Evolutionary conservation across 2,888 invertebrate species (phyloP).

Genomic region (Polyommatus icarus): DNA sequence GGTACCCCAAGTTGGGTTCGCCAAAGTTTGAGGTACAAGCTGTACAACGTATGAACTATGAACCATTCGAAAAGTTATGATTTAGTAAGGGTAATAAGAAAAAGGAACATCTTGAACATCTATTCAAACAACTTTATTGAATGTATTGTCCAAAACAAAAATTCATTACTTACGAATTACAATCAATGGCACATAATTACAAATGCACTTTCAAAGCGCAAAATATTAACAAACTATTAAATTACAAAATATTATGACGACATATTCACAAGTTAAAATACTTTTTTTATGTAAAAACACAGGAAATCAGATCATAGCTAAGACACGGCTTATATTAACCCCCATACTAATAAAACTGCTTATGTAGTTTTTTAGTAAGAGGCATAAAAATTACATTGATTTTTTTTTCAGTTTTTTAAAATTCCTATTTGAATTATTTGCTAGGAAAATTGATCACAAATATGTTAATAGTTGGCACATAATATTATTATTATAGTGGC

Average conservation of each 20-base stretch:
- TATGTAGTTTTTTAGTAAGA: too few relatives aligned
- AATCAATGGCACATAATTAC: conserved; percentile 31
- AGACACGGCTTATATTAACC: neutral
- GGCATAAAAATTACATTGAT: neutral
- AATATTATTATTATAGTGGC: neutral
- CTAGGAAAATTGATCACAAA: neutral
- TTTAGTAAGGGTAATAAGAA: neutral
- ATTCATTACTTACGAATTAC: neutral
- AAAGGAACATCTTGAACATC: neutral
- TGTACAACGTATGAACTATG: neutral
- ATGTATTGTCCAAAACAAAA: conserved; percentile 18
- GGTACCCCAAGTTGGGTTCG: too few relatives aligned
- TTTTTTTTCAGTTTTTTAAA: neutral
- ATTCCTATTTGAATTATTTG: neutral
- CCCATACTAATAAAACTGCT: too few relatives aligned
- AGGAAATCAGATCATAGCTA: neutral
- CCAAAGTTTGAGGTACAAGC: neutral
- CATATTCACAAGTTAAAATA: conserved; percentile 3
- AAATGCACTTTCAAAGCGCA: conserved; percentile 17
- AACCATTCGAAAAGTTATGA: neutral
- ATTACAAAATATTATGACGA: neutral
- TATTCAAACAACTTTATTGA: conserved; percentile 19
- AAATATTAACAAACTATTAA: neutral
- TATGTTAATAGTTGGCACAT: neutral
- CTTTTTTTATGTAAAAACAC: neutral